Evolutionary conservation across 1,140 invertebrate species (phyloP).

Genomic region (Zaprionus nigranus): DNA sequence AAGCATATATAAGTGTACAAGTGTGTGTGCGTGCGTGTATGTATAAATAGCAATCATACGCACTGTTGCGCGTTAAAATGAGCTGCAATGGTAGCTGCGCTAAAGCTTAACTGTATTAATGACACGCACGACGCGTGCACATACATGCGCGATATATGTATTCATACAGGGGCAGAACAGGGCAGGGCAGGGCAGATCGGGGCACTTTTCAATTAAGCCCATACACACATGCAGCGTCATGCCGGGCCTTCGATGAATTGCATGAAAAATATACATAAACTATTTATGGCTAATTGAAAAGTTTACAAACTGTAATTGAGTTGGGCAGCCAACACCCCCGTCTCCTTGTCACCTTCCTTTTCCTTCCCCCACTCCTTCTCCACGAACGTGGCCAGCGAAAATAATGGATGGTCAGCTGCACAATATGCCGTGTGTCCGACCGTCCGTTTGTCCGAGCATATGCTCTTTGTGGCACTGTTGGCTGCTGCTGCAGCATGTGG

Average conservation of each 20-base stretch:
- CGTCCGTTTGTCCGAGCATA: conserved; percentile 3
- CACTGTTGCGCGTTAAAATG: conserved; percentile 70
- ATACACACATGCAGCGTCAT: conserved; percentile 52
- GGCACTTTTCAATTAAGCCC: conserved; percentile 67
- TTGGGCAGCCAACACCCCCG: conserved; percentile 48
- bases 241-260: conserved; percentile 60
- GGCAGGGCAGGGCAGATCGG: not conserved
- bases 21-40: not conserved
- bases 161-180: no score
- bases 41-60: conserved; percentile 80
- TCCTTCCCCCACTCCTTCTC: not conserved
- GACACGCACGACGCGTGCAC: conserved; percentile 35
- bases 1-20: conserved; percentile 4
- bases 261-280: conserved; percentile 80
- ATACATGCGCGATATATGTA: not conserved
- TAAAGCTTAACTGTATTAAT: conserved; percentile 75
- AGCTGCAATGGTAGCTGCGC: conserved; percentile 54
- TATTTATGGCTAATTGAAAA: conserved; percentile 82
- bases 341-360: not conserved
- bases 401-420: conserved; percentile 70
- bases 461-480: conserved; percentile 5
- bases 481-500: conserved; percentile 32
- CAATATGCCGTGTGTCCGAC: not conserved
- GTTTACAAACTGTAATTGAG: conserved; percentile 83
- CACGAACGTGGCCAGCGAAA: conserved; percentile 23